Percentiles rank a stretch among this genome's conserved stretches.
Conservation (phyloP, 1,140 invertebrate species). For the Latrodectus geometricus region DNA sequence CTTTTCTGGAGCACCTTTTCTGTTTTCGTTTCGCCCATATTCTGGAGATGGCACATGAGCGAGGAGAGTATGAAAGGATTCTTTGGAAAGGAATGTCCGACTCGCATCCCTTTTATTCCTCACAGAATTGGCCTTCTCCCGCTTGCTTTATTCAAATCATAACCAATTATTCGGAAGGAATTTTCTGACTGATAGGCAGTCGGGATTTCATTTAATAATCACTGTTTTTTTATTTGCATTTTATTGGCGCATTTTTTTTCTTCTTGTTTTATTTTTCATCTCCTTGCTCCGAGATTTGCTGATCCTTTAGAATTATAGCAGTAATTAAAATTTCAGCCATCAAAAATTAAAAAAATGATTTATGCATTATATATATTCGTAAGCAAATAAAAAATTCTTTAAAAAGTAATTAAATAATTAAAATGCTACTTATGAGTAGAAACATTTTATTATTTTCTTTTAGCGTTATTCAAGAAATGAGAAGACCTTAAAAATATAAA, state of each 20-base stretch:
- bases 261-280: background rate
- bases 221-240: background rate
- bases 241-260: background rate
- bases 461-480: too few relatives aligned
- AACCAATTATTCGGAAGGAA: slow-evolving; percentile 20
- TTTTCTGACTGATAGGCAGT: background rate
- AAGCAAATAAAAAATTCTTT: too few relatives aligned
- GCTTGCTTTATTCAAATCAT: slow-evolving; percentile 42
- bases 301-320: too few relatives aligned
- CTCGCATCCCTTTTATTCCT: background rate
- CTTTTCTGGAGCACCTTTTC: slow-evolving; percentile 30
- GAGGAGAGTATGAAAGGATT: slow-evolving; percentile 7
- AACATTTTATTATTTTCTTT: too few relatives aligned
- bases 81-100: slow-evolving; percentile 42
- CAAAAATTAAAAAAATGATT: too few relatives aligned
- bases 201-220: background rate
- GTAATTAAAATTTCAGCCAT: too few relatives aligned
- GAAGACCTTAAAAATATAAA: too few relatives aligned
- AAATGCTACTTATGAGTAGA: too few relatives aligned
- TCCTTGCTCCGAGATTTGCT: background rate
- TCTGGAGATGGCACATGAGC: background rate
- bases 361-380: too few relatives aligned
- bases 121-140: background rate
- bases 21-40: slow-evolving; percentile 1
- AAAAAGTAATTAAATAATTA: too few relatives aligned